Percentiles rank a stretch among this genome's conserved stretches.
Conservation (phyloP, 2,113 vertebrate species). For the Scolopax mira region DNA sequence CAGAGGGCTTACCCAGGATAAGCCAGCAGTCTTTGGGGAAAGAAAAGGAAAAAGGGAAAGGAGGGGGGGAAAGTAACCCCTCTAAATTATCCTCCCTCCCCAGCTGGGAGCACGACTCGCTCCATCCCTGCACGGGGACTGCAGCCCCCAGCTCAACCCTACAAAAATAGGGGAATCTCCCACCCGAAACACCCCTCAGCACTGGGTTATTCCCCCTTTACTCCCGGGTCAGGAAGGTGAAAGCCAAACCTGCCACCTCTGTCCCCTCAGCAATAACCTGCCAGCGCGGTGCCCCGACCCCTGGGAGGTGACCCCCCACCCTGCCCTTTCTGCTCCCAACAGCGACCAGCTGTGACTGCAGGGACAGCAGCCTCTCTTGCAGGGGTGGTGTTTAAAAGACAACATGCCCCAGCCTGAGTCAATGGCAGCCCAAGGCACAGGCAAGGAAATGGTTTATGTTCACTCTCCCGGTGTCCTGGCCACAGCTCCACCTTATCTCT, state of each 20-base stretch:
- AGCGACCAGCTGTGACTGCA: not conserved
- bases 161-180: not conserved
- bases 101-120: not conserved
- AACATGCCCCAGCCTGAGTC: not conserved
- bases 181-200: not conserved
- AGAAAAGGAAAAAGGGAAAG: not conserved
- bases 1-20: constrained; percentile 78
- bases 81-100: not conserved
- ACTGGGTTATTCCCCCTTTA: not conserved
- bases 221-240: not conserved
- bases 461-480: not conserved
- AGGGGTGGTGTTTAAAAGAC: not conserved
- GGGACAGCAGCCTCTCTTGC: not conserved
- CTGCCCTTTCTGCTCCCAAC: not conserved
- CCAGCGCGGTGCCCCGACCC: not conserved
- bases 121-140: not conserved
- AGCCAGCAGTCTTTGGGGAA: not conserved
- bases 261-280: not conserved
- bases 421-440: not conserved
- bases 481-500: not conserved
- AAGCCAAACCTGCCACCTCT: not conserved
- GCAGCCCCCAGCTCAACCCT: not conserved
- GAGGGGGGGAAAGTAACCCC: not conserved
- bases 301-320: not conserved
- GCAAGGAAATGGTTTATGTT: not conserved